A percentile compares a stretch with the other conserved stretches of the same genome.
Conservation (phyloP, 2,888 invertebrate species). For the Vannuccia rotundouncinata region DNA sequence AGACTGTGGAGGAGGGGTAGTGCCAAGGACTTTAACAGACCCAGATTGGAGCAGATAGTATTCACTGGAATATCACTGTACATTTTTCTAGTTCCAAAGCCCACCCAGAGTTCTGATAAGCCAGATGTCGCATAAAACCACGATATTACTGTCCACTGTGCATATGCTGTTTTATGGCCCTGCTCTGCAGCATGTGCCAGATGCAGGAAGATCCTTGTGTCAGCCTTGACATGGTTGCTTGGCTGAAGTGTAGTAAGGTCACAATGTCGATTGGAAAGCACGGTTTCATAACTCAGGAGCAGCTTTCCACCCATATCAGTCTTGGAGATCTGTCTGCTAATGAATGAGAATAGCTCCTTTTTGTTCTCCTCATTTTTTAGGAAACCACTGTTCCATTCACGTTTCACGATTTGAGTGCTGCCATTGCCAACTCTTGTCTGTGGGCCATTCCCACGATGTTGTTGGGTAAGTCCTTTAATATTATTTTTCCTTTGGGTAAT, state of each 20-base stretch:
- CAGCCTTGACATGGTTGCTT: not conserved
- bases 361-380: not conserved
- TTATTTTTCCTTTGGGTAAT: conserved; percentile 33
- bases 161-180: conserved; percentile 17
- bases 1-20: conserved; percentile 11
- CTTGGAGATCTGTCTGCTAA: conserved; percentile 5
- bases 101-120: conserved; percentile 14
- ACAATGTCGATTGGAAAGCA: not conserved
- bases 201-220: conserved; percentile 6
- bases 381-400: not conserved
- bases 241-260: not conserved
- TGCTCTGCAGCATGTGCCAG: conserved; percentile 25
- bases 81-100: conserved; percentile 4
- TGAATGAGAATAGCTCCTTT: not conserved
- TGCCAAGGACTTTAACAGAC: not conserved
- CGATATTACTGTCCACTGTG: conserved; percentile 29
- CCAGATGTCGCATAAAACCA: not conserved
- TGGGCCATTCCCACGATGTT: conserved; percentile 2
- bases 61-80: not conserved
- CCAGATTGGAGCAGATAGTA: conserved; percentile 18
- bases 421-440: conserved; percentile 32
- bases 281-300: not conserved
- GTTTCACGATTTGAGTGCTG: conserved; percentile 25
- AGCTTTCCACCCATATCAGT: conserved; percentile 32
- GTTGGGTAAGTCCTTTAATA: conserved; percentile 30